A percentile compares a stretch with the other conserved stretches of the same genome.
Evolutionary conservation across 2,888 invertebrate genomes (phyloP).

Genomic region (Euplagia quadripunctaria): DNA sequence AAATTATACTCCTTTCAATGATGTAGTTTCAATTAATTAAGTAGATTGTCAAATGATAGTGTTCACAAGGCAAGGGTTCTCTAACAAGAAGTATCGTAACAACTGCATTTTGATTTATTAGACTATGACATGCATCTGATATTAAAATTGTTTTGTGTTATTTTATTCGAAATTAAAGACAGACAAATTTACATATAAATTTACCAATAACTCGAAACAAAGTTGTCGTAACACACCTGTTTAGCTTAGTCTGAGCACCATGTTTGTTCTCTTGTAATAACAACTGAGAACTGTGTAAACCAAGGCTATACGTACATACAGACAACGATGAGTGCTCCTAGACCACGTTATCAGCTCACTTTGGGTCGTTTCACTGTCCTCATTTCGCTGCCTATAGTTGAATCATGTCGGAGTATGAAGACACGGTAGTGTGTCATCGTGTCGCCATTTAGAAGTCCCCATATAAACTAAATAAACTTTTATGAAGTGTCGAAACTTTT

Average conservation of each 20-base stretch:
- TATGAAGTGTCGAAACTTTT: constrained; percentile 36
- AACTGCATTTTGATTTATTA: constrained; percentile 58
- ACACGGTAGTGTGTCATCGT: constrained; percentile 26
- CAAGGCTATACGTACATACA: constrained; percentile 55
- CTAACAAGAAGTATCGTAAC: constrained; percentile 54
- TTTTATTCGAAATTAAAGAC: constrained; percentile 61
- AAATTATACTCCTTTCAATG: constrained; percentile 43
- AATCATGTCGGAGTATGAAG: constrained; percentile 51
- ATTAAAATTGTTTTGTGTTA: constrained; percentile 45
- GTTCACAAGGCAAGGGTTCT: constrained; percentile 41
- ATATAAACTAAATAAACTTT: constrained; percentile 28
- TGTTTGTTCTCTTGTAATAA: constrained; percentile 61
- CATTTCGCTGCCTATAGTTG: constrained; percentile 63
- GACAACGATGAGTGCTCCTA: constrained; percentile 70
- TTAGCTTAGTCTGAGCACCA: constrained; percentile 47
- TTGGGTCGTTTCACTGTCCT: constrained; percentile 80
- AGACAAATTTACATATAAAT: constrained; percentile 55
- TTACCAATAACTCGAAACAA: constrained; percentile 55
- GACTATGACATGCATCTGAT: constrained; percentile 56
- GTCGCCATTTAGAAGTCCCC: constrained; percentile 24
- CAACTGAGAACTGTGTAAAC: constrained; percentile 63
- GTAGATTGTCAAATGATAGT: constrained; percentile 40
- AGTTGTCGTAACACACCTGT: constrained; percentile 51
- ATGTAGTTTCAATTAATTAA: constrained; percentile 49
- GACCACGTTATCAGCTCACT: constrained; percentile 76